A percentile compares a stretch with the other conserved stretches of the same genome.
These are phyloP conservation scores for Macrotrachela quadricornifera DNA, from an alignment of 1,140 invertebrate species.

Conservation along the genomic window DNA sequence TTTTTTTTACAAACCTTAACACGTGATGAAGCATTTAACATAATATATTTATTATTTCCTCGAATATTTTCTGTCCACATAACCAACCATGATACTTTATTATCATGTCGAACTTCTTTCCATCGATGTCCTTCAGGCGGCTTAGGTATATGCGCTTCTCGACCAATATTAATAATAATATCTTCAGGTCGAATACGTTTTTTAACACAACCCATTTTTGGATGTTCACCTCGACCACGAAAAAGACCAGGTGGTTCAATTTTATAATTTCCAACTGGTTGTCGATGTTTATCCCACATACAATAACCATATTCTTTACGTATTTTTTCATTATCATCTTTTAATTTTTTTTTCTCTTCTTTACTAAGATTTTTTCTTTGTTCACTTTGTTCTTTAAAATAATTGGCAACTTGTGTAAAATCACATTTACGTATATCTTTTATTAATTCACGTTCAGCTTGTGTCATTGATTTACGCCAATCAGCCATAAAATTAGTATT, in stretches of 20 bases:
- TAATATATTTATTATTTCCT: constrained; percentile 91
- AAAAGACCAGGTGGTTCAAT: constrained; percentile 92
- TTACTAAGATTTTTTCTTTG: constrained; percentile 56
- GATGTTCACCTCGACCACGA: constrained; percentile 88
- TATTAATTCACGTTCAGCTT: constrained; percentile 52
- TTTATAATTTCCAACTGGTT: constrained; percentile 95
- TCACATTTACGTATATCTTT: constrained; percentile 76
- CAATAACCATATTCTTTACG: constrained; percentile 83
- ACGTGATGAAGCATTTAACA: constrained; percentile 98
- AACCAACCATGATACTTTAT: constrained; percentile 76
- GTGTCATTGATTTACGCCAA: constrained; percentile 56
- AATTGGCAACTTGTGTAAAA: constrained; percentile 65
- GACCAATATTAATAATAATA: constrained; percentile 92
- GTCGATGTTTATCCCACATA: constrained; percentile 84
- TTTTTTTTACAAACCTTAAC: constrained; percentile 40
- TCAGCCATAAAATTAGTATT: constrained; percentile 88
- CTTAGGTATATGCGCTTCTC: constrained; percentile 58
- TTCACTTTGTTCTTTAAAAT: constrained; percentile 60
- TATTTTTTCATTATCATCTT: constrained; percentile 70
- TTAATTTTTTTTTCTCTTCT: constrained; percentile 66
- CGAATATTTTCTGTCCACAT: constrained; percentile 94
- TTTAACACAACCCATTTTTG: constrained; percentile 96
- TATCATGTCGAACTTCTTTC: constrained; percentile 90
- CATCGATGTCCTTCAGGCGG: constrained; percentile 71
- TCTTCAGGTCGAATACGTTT: constrained; percentile 71